Conservation (phyloP, 2,888 invertebrate genomes). For the Meiosimyza platycephala region DNA sequence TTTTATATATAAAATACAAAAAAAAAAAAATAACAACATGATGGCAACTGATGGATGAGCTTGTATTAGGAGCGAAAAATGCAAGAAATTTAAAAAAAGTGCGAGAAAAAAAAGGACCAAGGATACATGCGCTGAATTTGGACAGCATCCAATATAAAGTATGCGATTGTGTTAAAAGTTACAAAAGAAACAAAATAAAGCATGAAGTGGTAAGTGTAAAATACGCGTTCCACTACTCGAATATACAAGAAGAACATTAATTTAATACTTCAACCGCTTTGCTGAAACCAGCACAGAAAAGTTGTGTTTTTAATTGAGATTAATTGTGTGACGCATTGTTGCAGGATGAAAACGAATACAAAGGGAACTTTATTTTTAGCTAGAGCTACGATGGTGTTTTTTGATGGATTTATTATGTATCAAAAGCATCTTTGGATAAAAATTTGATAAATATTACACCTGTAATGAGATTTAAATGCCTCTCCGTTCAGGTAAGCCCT, state of each 20-base stretch:
- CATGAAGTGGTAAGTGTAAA: too few relatives aligned
- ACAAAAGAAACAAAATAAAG: too few relatives aligned
- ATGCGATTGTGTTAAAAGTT: background rate
- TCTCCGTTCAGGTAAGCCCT: too few relatives aligned
- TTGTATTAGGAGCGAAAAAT: constrained; percentile 25
- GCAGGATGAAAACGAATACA: too few relatives aligned
- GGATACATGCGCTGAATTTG: constrained; percentile 45
- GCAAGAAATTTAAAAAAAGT: constrained; percentile 6
- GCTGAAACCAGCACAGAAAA: background rate
- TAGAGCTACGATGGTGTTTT: too few relatives aligned
- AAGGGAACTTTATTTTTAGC: too few relatives aligned
- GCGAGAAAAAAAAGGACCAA: constrained; percentile 46
- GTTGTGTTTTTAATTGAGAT: constrained; percentile 22
- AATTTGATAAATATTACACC: too few relatives aligned
- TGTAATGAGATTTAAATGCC: too few relatives aligned
- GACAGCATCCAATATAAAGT: constrained; percentile 18
- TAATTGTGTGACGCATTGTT: background rate
- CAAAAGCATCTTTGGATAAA: too few relatives aligned
- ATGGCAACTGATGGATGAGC: constrained; percentile 52
- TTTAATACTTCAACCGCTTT: constrained; percentile 9
- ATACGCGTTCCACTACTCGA: too few relatives aligned
- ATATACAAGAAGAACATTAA: constrained; percentile 1
- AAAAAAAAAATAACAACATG: constrained; percentile 24
- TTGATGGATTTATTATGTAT: too few relatives aligned
- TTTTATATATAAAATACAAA: constrained; percentile 7